Percentiles rank a stretch among this genome's conserved stretches.
Evolutionary conservation across 2,113 vertebrate genomes (phyloP).

Genomic region (Phyllostomus hastatus): DNA sequence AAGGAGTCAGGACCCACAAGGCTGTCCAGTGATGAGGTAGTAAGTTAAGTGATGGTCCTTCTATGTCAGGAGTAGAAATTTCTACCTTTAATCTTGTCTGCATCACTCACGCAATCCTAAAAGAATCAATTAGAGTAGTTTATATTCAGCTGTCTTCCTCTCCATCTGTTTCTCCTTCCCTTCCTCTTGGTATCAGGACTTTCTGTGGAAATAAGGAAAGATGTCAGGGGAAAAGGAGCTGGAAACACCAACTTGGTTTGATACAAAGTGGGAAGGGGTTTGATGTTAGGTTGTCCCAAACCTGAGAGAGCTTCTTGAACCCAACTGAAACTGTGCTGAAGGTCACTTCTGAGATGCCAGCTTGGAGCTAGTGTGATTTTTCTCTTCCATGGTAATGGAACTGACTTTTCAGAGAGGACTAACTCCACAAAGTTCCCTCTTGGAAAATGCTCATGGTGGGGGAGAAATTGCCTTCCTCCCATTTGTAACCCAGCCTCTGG

Average conservation of each 20-base stretch:
- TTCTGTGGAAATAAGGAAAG: neutral
- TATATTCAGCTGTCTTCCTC: neutral
- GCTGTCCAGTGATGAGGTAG: neutral
- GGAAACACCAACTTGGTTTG: neutral
- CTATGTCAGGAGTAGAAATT: neutral
- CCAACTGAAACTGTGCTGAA: neutral
- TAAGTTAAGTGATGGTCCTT: neutral
- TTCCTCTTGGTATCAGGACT: neutral
- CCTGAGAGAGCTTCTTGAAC: neutral
- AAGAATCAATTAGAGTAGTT: neutral
- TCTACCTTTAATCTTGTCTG: neutral
- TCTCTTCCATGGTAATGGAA: constrained; percentile 69
- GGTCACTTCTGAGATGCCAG: constrained; percentile 42
- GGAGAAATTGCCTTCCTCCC: constrained; percentile 69
- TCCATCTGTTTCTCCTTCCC: neutral
- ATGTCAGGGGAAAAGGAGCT: neutral
- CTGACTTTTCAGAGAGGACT: constrained; percentile 63
- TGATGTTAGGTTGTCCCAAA: neutral
- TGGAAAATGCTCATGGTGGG: constrained; percentile 64
- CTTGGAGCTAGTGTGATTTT: constrained; percentile 64
- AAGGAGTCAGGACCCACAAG: neutral
- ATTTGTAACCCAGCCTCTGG: constrained; percentile 54
- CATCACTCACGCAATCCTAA: neutral
- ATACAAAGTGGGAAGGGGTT: neutral
- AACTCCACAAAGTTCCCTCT: constrained; percentile 70